Evolutionary conservation across 1,140 invertebrate genomes (phyloP).

Genomic region (Leptinotarsa texana): DNA sequence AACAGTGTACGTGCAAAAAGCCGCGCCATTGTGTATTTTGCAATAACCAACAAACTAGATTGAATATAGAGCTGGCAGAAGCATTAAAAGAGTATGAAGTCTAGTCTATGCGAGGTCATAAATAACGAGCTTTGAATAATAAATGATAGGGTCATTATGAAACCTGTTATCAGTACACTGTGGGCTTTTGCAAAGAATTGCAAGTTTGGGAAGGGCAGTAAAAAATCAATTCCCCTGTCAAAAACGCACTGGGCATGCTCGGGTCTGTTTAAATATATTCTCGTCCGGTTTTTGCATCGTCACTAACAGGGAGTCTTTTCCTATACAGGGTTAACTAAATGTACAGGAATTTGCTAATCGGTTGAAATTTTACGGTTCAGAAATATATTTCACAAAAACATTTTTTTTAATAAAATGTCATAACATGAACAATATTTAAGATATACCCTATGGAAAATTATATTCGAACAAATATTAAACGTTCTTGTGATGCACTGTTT

Average conservation of each 20-base stretch:
- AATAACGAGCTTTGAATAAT: conserved; percentile 45
- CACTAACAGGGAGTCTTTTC: not conserved
- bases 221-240: conserved; percentile 46
- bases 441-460: too few species aligned
- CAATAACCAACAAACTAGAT: conserved; percentile 28
- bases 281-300: conserved; percentile 23
- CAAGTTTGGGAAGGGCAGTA: conserved; percentile 48
- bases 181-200: conserved; percentile 47
- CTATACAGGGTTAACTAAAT: not conserved
- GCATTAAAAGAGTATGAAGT: conserved; percentile 35
- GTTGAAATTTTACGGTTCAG: too few species aligned
- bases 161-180: conserved; percentile 47
- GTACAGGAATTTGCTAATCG: too few species aligned
- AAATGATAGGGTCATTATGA: conserved; percentile 47
- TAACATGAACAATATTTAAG: too few species aligned
- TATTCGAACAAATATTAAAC: too few species aligned
- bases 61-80: conserved; percentile 28
- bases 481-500: too few species aligned
- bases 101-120: conserved; percentile 41
- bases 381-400: too few species aligned
- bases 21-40: conserved; percentile 25
- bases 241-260: conserved; percentile 31
- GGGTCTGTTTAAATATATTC: conserved; percentile 29
- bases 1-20: conserved; percentile 8
- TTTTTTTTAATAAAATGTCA: too few species aligned